Base-by-base conservation (phyloP, 2,888 invertebrate species). In the Caenorhabditis zanzibari region DNA sequence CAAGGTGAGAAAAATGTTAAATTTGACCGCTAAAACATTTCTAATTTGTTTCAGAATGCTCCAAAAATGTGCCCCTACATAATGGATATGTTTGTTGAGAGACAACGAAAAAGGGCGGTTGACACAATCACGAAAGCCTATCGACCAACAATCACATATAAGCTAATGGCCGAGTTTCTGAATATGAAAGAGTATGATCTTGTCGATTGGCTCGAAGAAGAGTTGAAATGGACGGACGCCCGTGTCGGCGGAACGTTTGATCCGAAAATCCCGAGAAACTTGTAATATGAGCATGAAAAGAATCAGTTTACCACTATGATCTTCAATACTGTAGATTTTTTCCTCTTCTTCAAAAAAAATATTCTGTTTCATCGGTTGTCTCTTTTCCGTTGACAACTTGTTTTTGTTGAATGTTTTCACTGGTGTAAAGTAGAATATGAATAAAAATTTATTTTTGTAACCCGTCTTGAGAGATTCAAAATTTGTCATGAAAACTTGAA, bases 71-170 rank as follows among this genome's bases (percentile, higher is more conserved):
- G 96, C 59, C 96, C 96, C 79, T 97, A 96, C 94, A 95, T 99
- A 88, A 96, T 99, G 94, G 98, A 98, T 94, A 97, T 98, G 97
- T 98, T 98, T 94, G 95, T 97, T 93, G 96, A 97, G 88, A 95
- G 98, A 92, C 97, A 98, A 93, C 94, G 99, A 92, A 97, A 96
- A 94, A 94, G 94, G 90, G 98, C 97, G 92, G 94, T 98, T 92
- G 97, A 96, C 94, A 95, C 95, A 93, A 96, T 98, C 93, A 95
- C 97, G 89, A 98, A 97, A 95, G 95, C 97, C 97, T 92, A 96
- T 95, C 97, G 97, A 93, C 97, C 96, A 94, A 95, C 94, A 93
- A 95, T 98, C 94, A 95, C 96, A 92, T 95, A 96, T 94, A 95
- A 95, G 93, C 96, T 95, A 95, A 94, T 98, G 94, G 94, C 95